Conservation (phyloP, 2,113 vertebrate species). For the Heliornis fulica region DNA sequence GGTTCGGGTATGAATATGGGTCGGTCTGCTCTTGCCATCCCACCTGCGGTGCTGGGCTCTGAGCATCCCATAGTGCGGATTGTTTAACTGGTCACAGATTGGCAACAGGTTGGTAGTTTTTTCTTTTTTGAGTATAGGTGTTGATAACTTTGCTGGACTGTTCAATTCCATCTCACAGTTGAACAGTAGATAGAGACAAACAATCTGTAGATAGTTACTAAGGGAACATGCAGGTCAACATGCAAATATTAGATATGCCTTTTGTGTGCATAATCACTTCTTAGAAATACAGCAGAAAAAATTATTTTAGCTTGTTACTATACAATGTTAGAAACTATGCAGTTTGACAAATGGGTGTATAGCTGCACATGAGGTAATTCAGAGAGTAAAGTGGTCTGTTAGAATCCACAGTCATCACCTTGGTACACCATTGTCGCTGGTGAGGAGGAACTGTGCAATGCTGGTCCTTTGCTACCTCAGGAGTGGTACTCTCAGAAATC, state of each 20-base stretch:
- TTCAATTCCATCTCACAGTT: background rate
- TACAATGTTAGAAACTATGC: background rate
- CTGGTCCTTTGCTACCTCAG: fast-evolving
- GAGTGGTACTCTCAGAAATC: background rate
- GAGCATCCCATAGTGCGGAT: background rate
- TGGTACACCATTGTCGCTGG: background rate
- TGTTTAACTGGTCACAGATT: background rate
- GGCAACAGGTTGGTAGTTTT: background rate
- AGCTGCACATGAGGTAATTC: background rate
- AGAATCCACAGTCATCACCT: background rate
- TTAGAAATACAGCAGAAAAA: background rate
- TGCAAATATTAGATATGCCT: background rate
- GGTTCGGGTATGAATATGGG: background rate
- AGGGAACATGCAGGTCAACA: background rate
- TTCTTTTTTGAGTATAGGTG: background rate
- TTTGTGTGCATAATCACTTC: background rate
- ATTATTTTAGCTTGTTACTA: background rate
- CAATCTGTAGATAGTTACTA: background rate
- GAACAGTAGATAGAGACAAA: background rate
- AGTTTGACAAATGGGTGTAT: background rate
- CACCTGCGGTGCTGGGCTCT: background rate
- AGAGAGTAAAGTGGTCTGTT: background rate
- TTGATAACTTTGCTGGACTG: background rate
- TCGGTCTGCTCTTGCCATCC: background rate
- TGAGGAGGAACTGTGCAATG: background rate